These are phyloP conservation scores for Mesembrinibis cayennensis DNA, from an alignment of 2,113 vertebrate genomes.

Conservation along the genomic window DNA sequence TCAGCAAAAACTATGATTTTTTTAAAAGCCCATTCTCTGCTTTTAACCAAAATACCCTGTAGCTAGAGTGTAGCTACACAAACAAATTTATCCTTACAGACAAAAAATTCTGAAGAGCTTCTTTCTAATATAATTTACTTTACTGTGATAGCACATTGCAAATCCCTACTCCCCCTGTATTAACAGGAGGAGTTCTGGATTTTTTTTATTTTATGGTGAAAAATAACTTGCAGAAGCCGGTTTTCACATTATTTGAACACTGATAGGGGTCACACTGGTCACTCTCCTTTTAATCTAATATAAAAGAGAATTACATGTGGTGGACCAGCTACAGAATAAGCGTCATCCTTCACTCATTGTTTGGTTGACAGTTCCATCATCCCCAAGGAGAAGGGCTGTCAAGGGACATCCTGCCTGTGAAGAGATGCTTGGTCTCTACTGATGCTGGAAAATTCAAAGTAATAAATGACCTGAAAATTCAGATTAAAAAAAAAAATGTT, in stretches of 20 bases:
- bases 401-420: background rate
- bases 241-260: background rate
- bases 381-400: background rate
- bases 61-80: background rate
- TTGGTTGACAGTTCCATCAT: background rate
- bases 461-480: constrained; percentile 6
- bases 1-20: background rate
- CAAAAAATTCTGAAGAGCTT: background rate
- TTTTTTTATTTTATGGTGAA: background rate
- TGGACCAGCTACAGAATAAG: background rate
- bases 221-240: background rate
- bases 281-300: background rate
- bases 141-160: background rate
- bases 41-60: background rate
- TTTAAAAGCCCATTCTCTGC: background rate
- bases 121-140: background rate
- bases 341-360: background rate
- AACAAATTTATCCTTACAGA: background rate
- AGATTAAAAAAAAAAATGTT: background rate
- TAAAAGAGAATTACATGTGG: background rate
- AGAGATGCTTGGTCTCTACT: background rate
- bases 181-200: background rate
- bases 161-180: background rate
- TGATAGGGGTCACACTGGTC: background rate
- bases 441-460: background rate